Evolutionary conservation across 2,888 invertebrate species (phyloP), one percentile per base, ranked within the genome.

Genomic region (Leptinotarsa rubiginosa): DNA sequence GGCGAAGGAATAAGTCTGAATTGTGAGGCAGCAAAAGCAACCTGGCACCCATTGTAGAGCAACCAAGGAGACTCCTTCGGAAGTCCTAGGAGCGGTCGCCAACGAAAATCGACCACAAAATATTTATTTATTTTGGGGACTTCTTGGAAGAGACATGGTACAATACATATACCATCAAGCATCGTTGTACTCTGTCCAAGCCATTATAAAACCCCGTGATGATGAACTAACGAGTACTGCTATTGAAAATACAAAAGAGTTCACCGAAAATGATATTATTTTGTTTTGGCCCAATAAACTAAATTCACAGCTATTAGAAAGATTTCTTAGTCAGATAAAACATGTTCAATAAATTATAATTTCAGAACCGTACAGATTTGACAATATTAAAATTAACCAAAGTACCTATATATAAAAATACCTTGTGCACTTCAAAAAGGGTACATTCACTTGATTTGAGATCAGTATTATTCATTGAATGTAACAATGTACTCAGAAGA

Each of bases 331-430:
- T 15, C 64, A 64, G 64, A 64, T 41, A 64, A 31, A 25, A 64
- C 64, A 64, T 64, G 31, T 64, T 64, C 41, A 41, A 64, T 25
- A 4, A 13, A 25, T 31, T 5, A 31, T 64, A 64, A 64, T 64
- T 64, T 64, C 31, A 64, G 64, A 64, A 64, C 64, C 64, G 18
- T 64, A 64, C 64, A 64, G 3, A 64, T 64, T 64, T 31, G 10
- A 64, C 62, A 12, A 62, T 47, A 64, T 41, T 15, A 64, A 64
- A 10, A 41, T 64, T 13, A 15, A 64, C 64, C 64, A 64, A 74
- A 74, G 72, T n/a, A n/a, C n/a, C n/a, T 73, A 77, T 77, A 75
- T 78, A 79, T 77, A 77, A 77, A 72, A 22, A 22, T 22, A 22
- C 22, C 2, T 22, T 22, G 3, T 2, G 22, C 78, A 73, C 69